phyloP scores from a whole-genome alignment of 2,888 invertebrate genomes.

The Timandra comae region DNA sequence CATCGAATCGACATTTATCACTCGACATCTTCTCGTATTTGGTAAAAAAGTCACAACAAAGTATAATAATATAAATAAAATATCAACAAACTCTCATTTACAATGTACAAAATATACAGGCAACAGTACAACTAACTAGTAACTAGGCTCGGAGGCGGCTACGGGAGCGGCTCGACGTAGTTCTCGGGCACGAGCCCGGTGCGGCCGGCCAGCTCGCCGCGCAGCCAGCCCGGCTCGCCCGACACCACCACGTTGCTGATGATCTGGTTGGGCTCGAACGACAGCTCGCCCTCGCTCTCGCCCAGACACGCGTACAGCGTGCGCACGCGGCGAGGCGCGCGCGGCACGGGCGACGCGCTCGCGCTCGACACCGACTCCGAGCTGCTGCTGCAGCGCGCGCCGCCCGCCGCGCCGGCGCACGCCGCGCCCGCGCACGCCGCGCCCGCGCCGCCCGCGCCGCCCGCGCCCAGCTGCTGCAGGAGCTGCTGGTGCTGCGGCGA shows the following conservation, averaged over 20 bases:
- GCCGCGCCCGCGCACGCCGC: constrained; percentile 62
- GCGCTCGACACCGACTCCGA: constrained; percentile 85
- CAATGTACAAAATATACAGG: constrained; percentile 71
- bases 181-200: constrained; percentile 96
- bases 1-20: constrained; percentile 19
- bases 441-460: constrained; percentile 15
- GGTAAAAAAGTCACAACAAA: constrained; percentile 74
- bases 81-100: constrained; percentile 71
- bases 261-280: constrained; percentile 98
- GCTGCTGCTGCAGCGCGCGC: constrained; percentile 80
- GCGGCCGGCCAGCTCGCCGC: constrained; percentile 94
- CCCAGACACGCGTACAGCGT: constrained; percentile 97
- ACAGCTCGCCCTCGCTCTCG: constrained; percentile 97
- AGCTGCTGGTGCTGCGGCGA: no score
- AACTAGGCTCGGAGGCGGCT: constrained; percentile 29
- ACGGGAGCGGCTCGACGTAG: constrained; percentile 93
- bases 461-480: no score
- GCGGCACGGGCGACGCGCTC: constrained; percentile 62
- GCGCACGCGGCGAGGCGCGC: constrained; percentile 79
- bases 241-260: constrained; percentile 96
- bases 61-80: constrained; percentile 68
- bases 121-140: constrained; percentile 10
- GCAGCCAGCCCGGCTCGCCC: constrained; percentile 98
- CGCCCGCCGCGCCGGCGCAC: constrained; percentile 33
- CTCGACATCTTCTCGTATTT: constrained; percentile 52